A percentile compares a stretch with the other conserved stretches of the same genome.
phyloP scores from a whole-genome alignment of 2,113 vertebrate species.

The Aptenodytes forsteri region DNA sequence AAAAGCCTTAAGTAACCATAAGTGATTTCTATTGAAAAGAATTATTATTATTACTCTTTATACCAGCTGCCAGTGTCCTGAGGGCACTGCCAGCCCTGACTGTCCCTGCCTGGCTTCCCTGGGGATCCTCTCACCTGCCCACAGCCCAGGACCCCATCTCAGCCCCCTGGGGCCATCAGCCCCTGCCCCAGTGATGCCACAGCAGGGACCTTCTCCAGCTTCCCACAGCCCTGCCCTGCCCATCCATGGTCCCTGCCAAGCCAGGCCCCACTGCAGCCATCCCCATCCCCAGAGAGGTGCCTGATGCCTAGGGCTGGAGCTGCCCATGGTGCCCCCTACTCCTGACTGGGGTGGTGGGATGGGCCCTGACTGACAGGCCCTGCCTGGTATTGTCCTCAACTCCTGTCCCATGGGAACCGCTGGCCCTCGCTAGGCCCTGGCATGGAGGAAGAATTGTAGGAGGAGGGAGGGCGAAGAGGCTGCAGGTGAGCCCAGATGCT shows the following conservation, averaged over 20 bases:
- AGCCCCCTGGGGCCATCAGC: background rate
- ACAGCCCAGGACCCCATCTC: background rate
- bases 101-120: background rate
- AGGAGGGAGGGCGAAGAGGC: background rate
- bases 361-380: background rate
- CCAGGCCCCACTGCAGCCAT: rapidly evolving
- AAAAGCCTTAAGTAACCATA: background rate
- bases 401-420: background rate
- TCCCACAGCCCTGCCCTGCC: background rate
- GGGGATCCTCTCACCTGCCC: background rate
- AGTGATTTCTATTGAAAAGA: background rate
- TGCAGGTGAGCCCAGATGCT: background rate
- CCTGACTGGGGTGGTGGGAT: background rate
- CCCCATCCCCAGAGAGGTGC: background rate
- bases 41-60: background rate
- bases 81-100: background rate
- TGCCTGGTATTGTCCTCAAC: background rate
- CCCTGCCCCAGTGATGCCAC: background rate
- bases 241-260: background rate
- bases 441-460: background rate
- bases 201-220: background rate
- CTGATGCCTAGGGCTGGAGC: rapidly evolving
- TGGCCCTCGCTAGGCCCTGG: background rate
- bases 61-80: background rate
- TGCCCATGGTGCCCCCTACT: background rate